phyloP scores from a whole-genome alignment of 2,888 invertebrate genomes.

The Zhuqinia jingwanae region DNA sequence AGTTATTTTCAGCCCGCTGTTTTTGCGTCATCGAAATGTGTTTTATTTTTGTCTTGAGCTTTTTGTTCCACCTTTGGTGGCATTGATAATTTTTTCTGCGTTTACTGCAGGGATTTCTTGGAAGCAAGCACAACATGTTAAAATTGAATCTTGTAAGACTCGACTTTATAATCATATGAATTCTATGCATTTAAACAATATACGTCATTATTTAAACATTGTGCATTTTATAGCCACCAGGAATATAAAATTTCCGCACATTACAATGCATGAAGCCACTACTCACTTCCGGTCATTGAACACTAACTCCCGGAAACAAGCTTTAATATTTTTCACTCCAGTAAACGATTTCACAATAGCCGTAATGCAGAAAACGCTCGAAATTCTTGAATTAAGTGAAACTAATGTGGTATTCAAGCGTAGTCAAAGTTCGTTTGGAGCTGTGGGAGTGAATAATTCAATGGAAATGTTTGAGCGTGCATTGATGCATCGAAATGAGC shows the following conservation, averaged over 20 bases:
- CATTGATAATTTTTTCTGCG: conserved; percentile 64
- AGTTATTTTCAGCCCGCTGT: conserved; percentile 67
- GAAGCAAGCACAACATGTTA: conserved; percentile 62
- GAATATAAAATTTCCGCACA: conserved; percentile 57
- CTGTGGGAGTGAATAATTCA: conserved; percentile 26
- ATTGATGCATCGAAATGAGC: conserved; percentile 64
- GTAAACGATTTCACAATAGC: conserved; percentile 40
- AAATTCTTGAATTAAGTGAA: conserved; percentile 33
- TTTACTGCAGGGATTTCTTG: conserved; percentile 75
- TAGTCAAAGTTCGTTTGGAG: not conserved
- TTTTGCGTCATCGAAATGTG: conserved; percentile 67
- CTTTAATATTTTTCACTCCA: conserved; percentile 69
- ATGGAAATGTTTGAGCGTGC: conserved; percentile 68
- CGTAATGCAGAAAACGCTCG: conserved; percentile 64
- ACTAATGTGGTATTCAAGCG: conserved; percentile 39
- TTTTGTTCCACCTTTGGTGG: conserved; percentile 63
- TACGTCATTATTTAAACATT: too few relatives aligned
- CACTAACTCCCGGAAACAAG: conserved; percentile 41
- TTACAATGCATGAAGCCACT: conserved; percentile 30
- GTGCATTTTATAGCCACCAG: not conserved
- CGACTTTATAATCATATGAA: too few relatives aligned
- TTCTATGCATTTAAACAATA: too few relatives aligned
- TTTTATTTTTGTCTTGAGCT: conserved; percentile 71
- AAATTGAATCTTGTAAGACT: conserved; percentile 16
- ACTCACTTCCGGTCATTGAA: conserved; percentile 52